phyloP scores from a whole-genome alignment of 2,888 invertebrate genomes.

The Nemurella pictetii region DNA sequence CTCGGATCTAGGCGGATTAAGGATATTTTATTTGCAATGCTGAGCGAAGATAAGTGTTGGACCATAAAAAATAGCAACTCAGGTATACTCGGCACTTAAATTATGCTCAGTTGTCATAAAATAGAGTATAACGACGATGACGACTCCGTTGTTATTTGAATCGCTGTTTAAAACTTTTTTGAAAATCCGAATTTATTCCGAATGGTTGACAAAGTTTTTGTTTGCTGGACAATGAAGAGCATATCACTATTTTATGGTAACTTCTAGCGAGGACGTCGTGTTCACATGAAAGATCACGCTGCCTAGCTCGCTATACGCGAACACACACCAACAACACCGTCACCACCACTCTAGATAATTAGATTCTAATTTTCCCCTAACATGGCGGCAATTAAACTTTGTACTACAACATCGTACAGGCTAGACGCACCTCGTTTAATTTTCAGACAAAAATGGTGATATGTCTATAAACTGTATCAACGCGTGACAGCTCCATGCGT shows the following conservation, averaged over 20 bases:
- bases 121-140: too few species aligned
- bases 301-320: background rate
- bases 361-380: background rate
- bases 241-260: background rate
- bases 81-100: too few species aligned
- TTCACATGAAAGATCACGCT: background rate
- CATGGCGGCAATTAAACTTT: background rate
- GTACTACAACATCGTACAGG: background rate
- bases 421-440: background rate
- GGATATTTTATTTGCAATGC: too few species aligned
- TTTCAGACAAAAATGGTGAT: background rate
- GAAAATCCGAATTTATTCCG: background rate
- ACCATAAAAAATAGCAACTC: too few species aligned
- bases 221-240: background rate
- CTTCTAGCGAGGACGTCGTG: background rate
- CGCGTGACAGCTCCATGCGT: background rate
- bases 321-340: background rate
- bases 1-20: too few species aligned
- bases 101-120: too few species aligned
- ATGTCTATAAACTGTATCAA: background rate
- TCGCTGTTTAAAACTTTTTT: background rate
- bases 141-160: background rate
- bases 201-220: background rate
- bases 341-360: background rate
- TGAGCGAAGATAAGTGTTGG: too few species aligned